Percentiles rank a stretch among this genome's conserved stretches.
Conservation (phyloP, 2,113 vertebrate genomes). For the Pelecanoides urinatrix region DNA sequence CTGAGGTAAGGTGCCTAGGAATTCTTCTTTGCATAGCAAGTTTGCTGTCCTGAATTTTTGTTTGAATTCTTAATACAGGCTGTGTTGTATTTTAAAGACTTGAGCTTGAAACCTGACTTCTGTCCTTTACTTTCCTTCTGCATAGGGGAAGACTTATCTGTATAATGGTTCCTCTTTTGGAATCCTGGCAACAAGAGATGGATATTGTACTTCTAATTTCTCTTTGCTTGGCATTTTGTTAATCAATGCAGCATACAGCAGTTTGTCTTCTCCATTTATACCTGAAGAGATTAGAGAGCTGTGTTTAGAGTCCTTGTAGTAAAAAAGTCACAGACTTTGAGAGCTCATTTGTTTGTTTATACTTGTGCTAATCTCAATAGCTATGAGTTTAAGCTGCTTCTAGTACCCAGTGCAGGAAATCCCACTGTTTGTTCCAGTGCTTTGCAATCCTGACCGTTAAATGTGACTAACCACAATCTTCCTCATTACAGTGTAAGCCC, state of each 20-base stretch:
- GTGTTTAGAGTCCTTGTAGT: background rate
- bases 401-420: background rate
- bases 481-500: background rate
- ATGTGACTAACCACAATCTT: background rate
- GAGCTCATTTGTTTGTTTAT: background rate
- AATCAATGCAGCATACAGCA: background rate
- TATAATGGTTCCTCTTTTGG: background rate
- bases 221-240: background rate
- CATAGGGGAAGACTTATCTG: background rate
- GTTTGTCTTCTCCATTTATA: background rate
- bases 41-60: background rate
- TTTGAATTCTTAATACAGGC: background rate
- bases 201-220: background rate
- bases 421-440: background rate
- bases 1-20: constrained; percentile 77
- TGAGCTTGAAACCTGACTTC: background rate
- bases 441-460: background rate
- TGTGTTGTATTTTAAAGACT: background rate
- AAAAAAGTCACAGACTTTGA: background rate
- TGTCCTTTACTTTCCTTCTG: background rate
- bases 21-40: background rate
- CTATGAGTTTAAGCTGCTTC: background rate
- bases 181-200: background rate
- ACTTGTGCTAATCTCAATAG: background rate
- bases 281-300: background rate